These are phyloP conservation scores for Dryobates pubescens DNA, from an alignment of 2,797 vertebrate species.

Conservation along the genomic window DNA sequence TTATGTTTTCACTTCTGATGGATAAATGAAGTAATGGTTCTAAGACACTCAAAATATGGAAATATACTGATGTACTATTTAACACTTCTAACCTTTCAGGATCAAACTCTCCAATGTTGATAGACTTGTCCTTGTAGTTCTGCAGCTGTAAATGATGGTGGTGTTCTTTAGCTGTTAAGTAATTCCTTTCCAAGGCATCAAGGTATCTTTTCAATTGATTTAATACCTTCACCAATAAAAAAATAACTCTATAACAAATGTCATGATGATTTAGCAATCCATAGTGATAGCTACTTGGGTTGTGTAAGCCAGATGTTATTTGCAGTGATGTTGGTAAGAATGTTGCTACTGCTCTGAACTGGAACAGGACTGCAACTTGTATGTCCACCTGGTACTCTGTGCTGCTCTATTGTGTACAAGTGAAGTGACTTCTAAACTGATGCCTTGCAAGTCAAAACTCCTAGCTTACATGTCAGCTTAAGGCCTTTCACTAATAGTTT, in stretches of 20 bases:
- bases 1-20: neutral
- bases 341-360: neutral
- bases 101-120: constrained; percentile 83
- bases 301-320: neutral
- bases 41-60: neutral
- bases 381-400: neutral
- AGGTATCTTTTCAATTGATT: constrained; percentile 85
- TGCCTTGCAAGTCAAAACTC: neutral
- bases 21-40: neutral
- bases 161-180: constrained; percentile 85
- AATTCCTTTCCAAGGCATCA: constrained; percentile 86
- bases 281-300: neutral
- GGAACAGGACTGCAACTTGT: neutral
- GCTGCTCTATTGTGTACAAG: neutral
- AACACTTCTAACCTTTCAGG: constrained; percentile 73
- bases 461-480: neutral
- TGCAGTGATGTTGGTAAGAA: neutral
- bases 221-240: constrained; percentile 79
- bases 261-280: neutral
- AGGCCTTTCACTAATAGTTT: neutral
- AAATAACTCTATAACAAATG: constrained; percentile 13
- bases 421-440: neutral
- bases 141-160: constrained; percentile 85
- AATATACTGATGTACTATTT: neutral
- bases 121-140: constrained; percentile 77